A percentile compares a stretch with the other conserved stretches of the same genome.
Conservation (phyloP, 2,113 vertebrate species). For the Siphamia tubifer region DNA sequence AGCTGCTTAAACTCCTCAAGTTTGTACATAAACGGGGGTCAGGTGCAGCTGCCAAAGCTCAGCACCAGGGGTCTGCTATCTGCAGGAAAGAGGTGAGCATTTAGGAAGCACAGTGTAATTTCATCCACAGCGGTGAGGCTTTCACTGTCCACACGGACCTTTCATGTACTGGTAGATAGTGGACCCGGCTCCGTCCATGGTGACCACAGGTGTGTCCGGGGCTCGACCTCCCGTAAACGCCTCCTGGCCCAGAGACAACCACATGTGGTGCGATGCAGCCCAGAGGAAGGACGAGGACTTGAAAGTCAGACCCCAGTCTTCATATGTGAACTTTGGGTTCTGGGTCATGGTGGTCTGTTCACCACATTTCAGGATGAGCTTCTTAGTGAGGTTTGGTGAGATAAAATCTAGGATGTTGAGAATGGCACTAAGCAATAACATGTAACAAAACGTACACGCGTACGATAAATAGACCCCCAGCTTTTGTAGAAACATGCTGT, state of each 20-base stretch:
- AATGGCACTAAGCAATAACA: not conserved
- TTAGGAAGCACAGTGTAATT: too few relatives aligned
- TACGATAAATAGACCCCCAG: conserved; percentile 19
- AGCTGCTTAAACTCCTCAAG: conserved; percentile 91
- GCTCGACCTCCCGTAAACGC: conserved; percentile 78
- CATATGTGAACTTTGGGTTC: conserved; percentile 84
- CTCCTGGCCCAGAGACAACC: conserved; percentile 82
- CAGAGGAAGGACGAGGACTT: conserved; percentile 75
- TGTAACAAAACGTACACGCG: not conserved
- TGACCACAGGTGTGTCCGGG: conserved; percentile 83
- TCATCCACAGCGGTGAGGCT: too few relatives aligned
- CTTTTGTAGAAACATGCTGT: conserved; percentile 42
- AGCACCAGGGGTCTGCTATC: conserved; percentile 86
- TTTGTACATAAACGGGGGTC: conserved; percentile 92
- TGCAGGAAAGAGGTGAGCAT: conserved; percentile 30
- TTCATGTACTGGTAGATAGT: conserved; percentile 78
- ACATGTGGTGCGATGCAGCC: conserved; percentile 74
- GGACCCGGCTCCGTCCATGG: conserved; percentile 55
- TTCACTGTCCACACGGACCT: conserved; percentile 77
- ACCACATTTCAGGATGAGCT: conserved; percentile 74
- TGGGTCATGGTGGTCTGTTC: conserved; percentile 74
- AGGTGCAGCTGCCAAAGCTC: conserved; percentile 94
- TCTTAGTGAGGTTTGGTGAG: conserved; percentile 77
- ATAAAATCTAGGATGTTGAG: conserved; percentile 73
- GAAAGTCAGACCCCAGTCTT: conserved; percentile 88